phyloP scores from a whole-genome alignment of 2,797 vertebrate genomes.

The Acanthurus lineatus region DNA sequence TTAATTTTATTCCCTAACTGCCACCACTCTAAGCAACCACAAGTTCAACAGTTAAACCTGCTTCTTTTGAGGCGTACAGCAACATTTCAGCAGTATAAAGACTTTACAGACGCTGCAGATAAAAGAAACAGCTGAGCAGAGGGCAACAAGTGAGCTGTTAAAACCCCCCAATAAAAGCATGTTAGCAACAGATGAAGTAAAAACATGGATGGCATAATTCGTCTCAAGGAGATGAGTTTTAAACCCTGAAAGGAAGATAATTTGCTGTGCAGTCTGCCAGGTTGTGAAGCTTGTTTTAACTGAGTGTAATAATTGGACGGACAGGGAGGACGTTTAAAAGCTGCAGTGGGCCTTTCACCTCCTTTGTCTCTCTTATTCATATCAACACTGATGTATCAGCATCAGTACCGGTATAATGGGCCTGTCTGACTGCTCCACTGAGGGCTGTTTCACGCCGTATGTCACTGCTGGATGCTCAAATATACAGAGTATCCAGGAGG shows the following conservation, averaged over 20 bases:
- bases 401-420: constrained; percentile 21
- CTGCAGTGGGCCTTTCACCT: constrained; percentile 34
- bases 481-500: neutral
- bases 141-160: neutral
- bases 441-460: constrained; percentile 44
- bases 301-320: constrained; percentile 26
- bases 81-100: neutral
- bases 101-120: neutral
- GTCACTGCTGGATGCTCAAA: constrained; percentile 1
- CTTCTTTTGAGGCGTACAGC: neutral
- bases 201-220: neutral
- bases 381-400: constrained; percentile 42
- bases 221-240: constrained; percentile 5
- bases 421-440: constrained; percentile 31
- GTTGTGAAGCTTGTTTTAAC: constrained; percentile 18
- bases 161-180: neutral
- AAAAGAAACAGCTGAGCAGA: neutral
- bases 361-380: constrained; percentile 32
- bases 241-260: neutral
- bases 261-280: neutral
- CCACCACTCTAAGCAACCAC: neutral
- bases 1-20: neutral
- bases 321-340: constrained; percentile 21
- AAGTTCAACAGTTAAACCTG: neutral
- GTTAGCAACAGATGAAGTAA: neutral